Percentiles rank a stretch among this genome's conserved stretches.
Evolutionary conservation across 2,113 vertebrate genomes (phyloP).

Genomic region (Sporophila hypoxantha): DNA sequence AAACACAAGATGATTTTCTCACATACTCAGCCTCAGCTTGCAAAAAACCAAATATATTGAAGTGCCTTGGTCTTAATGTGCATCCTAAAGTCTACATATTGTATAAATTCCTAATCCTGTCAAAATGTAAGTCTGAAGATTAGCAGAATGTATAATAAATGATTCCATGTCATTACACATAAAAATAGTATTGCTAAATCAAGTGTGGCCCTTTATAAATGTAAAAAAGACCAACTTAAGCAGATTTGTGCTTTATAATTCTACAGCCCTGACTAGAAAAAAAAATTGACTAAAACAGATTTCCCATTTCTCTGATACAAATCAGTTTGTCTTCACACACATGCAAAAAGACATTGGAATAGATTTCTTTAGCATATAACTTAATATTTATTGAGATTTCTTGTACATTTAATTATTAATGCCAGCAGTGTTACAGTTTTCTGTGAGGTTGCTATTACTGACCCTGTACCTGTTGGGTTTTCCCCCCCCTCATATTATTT

Average conservation of each 20-base stretch:
- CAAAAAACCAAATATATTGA: constrained; percentile 60
- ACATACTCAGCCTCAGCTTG: constrained; percentile 51
- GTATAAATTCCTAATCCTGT: constrained; percentile 66
- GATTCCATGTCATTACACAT: constrained; percentile 60
- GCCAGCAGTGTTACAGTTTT: constrained; percentile 38
- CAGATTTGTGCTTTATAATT: constrained; percentile 49
- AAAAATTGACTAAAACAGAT: constrained; percentile 24
- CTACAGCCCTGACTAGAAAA: constrained; percentile 21
- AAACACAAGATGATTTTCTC: constrained; percentile 61
- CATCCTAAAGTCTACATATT: constrained; percentile 63
- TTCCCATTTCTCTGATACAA: constrained; percentile 33
- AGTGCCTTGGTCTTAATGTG: constrained; percentile 59
- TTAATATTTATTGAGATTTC: constrained; percentile 58
- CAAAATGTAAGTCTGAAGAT: constrained; percentile 67
- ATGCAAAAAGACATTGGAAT: constrained; percentile 56
- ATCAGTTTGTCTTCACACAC: constrained; percentile 3
- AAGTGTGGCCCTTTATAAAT: constrained; percentile 63
- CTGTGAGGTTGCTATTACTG: constrained; percentile 49
- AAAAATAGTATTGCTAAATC: constrained; percentile 70
- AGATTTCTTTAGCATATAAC: constrained; percentile 61
- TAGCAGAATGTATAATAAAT: constrained; percentile 75
- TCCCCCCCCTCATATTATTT: background rate
- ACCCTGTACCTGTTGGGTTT: constrained; percentile 53
- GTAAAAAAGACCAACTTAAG: constrained; percentile 55
- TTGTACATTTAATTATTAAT: constrained; percentile 61